Percentiles rank a stretch among this genome's conserved stretches.
Evolutionary conservation across 2,888 invertebrate species (phyloP).

Genomic region (Microctonus hyperodae): DNA sequence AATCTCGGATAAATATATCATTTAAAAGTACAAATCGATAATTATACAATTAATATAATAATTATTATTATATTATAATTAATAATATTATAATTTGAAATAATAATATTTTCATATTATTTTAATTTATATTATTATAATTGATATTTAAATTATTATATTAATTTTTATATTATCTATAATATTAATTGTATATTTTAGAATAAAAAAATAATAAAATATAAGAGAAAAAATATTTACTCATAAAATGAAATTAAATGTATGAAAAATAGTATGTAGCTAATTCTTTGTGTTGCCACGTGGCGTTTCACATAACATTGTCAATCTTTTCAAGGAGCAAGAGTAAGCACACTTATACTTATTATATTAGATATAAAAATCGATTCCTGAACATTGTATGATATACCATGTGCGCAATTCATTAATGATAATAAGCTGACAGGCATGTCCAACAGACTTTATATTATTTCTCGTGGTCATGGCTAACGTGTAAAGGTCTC

Average conservation of each 20-base stretch:
- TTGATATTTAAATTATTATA: too few species aligned
- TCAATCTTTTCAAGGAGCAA: neutral
- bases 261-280: neutral
- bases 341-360: neutral
- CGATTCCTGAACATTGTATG: neutral
- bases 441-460: conserved; percentile 3
- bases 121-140: too few species aligned
- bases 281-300: neutral
- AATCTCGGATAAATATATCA: neutral
- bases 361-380: neutral
- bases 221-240: neutral
- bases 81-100: too few species aligned
- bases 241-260: neutral
- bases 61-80: too few species aligned
- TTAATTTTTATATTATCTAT: too few species aligned
- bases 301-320: neutral
- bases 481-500: conserved; percentile 20
- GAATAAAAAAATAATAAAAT: too few species aligned
- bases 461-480: conserved; percentile 12
- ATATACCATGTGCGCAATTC: neutral
- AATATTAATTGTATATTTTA: too few species aligned
- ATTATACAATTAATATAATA: too few species aligned
- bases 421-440: conserved; percentile 19
- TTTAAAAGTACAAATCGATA: neutral
- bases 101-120: too few species aligned